phyloP scores from a whole-genome alignment of 1,140 invertebrate genomes.

The Drosophila virilis region DNA sequence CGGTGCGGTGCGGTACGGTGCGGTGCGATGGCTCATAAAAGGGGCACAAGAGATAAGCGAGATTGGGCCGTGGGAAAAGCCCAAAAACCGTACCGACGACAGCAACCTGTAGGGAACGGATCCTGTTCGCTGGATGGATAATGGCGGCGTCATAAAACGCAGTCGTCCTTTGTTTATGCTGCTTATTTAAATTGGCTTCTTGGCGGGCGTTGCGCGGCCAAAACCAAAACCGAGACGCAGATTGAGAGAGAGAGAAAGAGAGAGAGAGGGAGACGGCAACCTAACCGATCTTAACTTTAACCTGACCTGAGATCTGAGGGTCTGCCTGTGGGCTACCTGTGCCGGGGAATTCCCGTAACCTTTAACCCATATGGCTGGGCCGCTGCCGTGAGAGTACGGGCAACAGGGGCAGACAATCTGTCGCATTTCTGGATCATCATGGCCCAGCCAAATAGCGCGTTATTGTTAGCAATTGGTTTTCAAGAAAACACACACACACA shows the following conservation, averaged over 20 bases:
- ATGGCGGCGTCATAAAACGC: constrained; percentile 57
- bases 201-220: constrained; percentile 52
- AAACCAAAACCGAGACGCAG: neutral
- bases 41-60: constrained; percentile 31
- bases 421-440: constrained; percentile 55
- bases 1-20: too few species aligned
- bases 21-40: constrained; percentile 46
- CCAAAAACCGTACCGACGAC: constrained; percentile 6
- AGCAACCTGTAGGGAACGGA: constrained; percentile 10
- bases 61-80: constrained; percentile 54
- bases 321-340: constrained; percentile 36
- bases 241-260: too few species aligned
- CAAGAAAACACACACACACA: constrained; percentile 43
- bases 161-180: constrained; percentile 77
- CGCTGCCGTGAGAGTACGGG: neutral
- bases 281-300: neutral
- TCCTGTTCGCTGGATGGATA: neutral
- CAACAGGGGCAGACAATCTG: neutral
- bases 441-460: constrained; percentile 19
- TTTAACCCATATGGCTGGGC: constrained; percentile 63
- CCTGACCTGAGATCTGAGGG: neutral
- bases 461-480: constrained; percentile 45
- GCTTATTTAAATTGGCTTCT: constrained; percentile 83
- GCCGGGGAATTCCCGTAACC: constrained; percentile 57
- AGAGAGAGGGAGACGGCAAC: too few species aligned